Evolutionary conservation across 2,797 vertebrate genomes (phyloP).

Genomic region (Gymnocypris eckloni): DNA sequence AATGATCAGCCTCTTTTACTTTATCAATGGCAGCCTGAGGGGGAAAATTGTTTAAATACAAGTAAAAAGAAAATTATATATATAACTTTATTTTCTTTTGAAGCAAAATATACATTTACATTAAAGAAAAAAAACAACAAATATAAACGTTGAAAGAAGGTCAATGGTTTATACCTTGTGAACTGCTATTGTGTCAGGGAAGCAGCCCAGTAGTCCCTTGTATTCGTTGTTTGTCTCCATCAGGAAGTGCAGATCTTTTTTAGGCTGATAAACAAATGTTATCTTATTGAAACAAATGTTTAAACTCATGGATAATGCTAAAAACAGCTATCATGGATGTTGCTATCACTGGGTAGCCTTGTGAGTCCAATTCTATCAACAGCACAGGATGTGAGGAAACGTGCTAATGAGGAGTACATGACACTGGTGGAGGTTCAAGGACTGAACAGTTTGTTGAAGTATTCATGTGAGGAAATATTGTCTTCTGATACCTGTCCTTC

Average conservation of each 20-base stretch:
- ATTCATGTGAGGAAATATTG: conserved; percentile 12
- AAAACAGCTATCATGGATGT: neutral
- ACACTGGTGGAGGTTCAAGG: conserved; percentile 24
- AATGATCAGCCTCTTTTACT: conserved; percentile 87
- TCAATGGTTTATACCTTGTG: conserved; percentile 82
- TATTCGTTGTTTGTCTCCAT: conserved; percentile 93
- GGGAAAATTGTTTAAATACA: neutral
- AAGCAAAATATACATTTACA: neutral
- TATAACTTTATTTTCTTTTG: neutral
- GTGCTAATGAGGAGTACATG: conserved; percentile 5
- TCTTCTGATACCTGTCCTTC: conserved; percentile 82
- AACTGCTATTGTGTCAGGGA: conserved; percentile 88
- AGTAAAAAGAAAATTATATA: too few species aligned
- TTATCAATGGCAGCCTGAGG: conserved; percentile 87
- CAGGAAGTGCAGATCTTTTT: conserved; percentile 90
- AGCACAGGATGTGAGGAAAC: conserved; percentile 16
- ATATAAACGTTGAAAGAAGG: neutral
- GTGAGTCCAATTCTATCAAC: conserved; percentile 32
- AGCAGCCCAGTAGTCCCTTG: conserved; percentile 90
- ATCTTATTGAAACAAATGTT: conserved; percentile 1
- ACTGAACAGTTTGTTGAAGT: neutral
- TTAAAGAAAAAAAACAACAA: neutral
- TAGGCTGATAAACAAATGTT: conserved; percentile 77
- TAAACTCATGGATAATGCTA: conserved; percentile 3
- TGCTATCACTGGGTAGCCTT: conserved; percentile 7